phyloP scores from a whole-genome alignment of 2,888 invertebrate species.

The Dione juno region DNA sequence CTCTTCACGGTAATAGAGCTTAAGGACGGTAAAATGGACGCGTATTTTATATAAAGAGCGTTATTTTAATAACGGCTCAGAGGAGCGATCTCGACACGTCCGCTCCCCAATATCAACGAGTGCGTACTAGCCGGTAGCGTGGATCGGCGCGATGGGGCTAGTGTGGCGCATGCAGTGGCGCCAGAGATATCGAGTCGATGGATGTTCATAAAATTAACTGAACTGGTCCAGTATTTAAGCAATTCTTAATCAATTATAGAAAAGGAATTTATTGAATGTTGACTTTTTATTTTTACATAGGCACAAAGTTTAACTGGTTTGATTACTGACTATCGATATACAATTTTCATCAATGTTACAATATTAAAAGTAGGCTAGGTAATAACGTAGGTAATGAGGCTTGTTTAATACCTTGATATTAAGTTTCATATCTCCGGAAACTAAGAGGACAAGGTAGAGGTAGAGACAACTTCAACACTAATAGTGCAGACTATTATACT shows the following conservation, averaged over 20 bases:
- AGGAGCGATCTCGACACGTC: slow-evolving; percentile 55
- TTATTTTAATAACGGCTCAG: slow-evolving; percentile 61
- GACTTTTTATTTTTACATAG: neutral
- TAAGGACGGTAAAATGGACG: slow-evolving; percentile 69
- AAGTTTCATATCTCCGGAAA: neutral
- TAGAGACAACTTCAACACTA: neutral
- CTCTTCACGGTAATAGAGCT: slow-evolving; percentile 55
- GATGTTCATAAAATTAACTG: slow-evolving; percentile 48
- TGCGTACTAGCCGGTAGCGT: slow-evolving; percentile 66
- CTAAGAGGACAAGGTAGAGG: neutral
- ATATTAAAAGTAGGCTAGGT: neutral
- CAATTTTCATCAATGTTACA: neutral
- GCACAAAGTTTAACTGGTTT: neutral
- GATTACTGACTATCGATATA: neutral
- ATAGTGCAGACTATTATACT: neutral
- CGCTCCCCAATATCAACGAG: slow-evolving; percentile 57
- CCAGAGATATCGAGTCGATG: slow-evolving; percentile 65
- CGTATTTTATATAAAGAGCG: slow-evolving; percentile 59
- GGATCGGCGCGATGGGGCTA: slow-evolving; percentile 57
- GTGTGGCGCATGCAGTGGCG: slow-evolving; percentile 72
- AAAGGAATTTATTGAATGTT: no score
- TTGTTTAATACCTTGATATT: neutral
- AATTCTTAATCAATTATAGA: neutral
- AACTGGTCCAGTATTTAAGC: slow-evolving; percentile 29
- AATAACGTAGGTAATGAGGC: no score